phyloP scores from a whole-genome alignment of 2,888 invertebrate species.

The Crioceris asparagi region DNA sequence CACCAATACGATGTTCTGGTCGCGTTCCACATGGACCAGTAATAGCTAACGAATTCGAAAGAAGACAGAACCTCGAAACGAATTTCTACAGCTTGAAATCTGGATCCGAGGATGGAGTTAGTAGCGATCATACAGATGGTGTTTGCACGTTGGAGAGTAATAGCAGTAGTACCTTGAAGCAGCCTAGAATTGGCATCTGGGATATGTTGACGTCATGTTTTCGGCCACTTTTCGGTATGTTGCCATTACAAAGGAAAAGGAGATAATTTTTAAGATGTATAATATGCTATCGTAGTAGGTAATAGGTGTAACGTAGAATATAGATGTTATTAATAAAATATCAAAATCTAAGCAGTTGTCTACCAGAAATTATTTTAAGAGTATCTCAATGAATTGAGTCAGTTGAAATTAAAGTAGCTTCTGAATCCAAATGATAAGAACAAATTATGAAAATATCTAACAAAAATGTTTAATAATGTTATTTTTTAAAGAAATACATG shows the following conservation, averaged over 20 bases:
- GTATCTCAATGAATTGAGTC: no score
- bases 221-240: background rate
- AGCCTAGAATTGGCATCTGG: background rate
- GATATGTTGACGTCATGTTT: background rate
- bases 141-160: background rate
- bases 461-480: no score
- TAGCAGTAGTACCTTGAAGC: background rate
- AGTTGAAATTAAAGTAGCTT: no score
- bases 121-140: background rate
- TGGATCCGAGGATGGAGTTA: background rate
- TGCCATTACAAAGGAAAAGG: background rate
- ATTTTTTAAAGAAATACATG: no score
- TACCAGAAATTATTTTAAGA: no score
- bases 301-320: no score
- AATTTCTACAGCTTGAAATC: slow-evolving; percentile 9
- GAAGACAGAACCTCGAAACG: slow-evolving; percentile 6
- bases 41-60: slow-evolving; percentile 7
- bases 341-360: no score
- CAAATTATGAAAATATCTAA: no score
- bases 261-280: no score
- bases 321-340: no score
- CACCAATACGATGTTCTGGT: slow-evolving; percentile 8
- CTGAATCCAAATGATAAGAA: no score
- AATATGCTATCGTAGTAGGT: no score
- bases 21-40: slow-evolving; percentile 11